Base-by-base conservation (phyloP, 1,140 invertebrate genomes). In the Parasteatoda tepidariorum region DNA sequence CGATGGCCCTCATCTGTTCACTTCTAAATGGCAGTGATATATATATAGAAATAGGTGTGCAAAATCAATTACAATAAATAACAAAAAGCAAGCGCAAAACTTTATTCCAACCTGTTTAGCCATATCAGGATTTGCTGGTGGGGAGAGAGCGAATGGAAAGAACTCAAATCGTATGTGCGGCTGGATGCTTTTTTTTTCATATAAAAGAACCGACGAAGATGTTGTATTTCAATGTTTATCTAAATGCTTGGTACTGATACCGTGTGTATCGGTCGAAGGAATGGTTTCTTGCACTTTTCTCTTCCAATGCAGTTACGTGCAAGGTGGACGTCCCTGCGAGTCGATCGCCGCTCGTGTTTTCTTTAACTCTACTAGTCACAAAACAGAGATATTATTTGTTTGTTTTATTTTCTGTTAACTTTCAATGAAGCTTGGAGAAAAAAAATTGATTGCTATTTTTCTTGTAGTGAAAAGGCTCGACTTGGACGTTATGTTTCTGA, bases 1-100 rank as follows among this genome's bases (percentile, higher is more conserved):
- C 24, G 75, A 62, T 41, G 18, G 61, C 62, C 75, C 33, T 62
- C 75, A 62, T 24, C 75, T 34, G 48, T 71, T 70, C 78, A 82
- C 78, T 82, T 71, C 67, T 82, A 26, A 59, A 59, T 64, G 57
- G 78, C 78, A 82, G 78, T 82, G 78, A 82, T 82, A 82, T 71
- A 61, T n/a, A n/a, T 70, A 33, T 82, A 82, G 78, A 61, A 64
- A 71, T 82, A 82, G 78, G 68, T 82, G 78, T 71, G 78, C 78
- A 71, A 70, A n/a, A n/a, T n/a, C n/a, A n/a, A n/a, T n/a, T 48
- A 30, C 24, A 66, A 55, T 64, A 70, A 64, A 64, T 33, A 68
- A n/a, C 34, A 54, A 64, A 54, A 59, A 54, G 68, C 24, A 61
- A 48, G 34, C 55, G 55, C 78, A 70, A 64, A 82, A 82, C 78